Percentiles rank a stretch among this genome's conserved stretches.
Conservation (phyloP, 2,797 vertebrate genomes). For the Geotria australis region DNA sequence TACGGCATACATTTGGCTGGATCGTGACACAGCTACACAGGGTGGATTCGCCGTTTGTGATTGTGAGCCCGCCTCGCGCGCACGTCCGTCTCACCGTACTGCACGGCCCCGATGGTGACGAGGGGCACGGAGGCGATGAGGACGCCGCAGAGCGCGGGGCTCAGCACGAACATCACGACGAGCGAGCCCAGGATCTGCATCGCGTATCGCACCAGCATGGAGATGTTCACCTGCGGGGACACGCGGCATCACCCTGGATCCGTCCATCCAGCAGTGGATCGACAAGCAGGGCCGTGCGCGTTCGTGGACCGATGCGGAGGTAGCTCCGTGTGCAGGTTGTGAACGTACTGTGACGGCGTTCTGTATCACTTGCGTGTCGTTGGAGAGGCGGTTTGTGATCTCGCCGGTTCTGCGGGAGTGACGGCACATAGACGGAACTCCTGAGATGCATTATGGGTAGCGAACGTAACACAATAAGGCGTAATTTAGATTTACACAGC, state of each 20-base stretch:
- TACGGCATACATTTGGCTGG: too few species aligned
- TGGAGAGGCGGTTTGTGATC: slow-evolving; percentile 1
- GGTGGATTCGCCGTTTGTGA: too few species aligned
- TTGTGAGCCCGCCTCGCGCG: too few species aligned
- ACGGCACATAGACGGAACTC: too few species aligned
- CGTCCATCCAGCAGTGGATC: neutral
- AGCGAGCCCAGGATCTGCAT: slow-evolving; percentile 1
- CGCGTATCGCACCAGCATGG: slow-evolving; percentile 1
- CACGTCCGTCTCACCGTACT: slow-evolving; percentile 1
- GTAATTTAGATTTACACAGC: too few species aligned
- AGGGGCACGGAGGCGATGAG: slow-evolving; percentile 1
- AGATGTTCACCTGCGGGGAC: slow-evolving; percentile 1
- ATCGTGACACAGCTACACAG: too few species aligned
- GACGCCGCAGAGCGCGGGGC: slow-evolving; percentile 1
- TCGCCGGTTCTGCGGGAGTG: neutral
- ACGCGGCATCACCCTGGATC: neutral
- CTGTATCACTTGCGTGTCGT: slow-evolving; percentile 1
- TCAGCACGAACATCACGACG: slow-evolving; percentile 1
- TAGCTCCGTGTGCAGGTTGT: neutral
- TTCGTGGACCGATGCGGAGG: neutral
- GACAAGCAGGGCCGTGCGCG: neutral
- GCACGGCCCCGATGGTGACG: slow-evolving; percentile 1
- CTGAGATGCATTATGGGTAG: too few species aligned
- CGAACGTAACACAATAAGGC: too few species aligned
- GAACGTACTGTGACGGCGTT: slow-evolving; percentile 1